Conservation (phyloP, 2,797 vertebrate species). For the Acridotheres tristis region DNA sequence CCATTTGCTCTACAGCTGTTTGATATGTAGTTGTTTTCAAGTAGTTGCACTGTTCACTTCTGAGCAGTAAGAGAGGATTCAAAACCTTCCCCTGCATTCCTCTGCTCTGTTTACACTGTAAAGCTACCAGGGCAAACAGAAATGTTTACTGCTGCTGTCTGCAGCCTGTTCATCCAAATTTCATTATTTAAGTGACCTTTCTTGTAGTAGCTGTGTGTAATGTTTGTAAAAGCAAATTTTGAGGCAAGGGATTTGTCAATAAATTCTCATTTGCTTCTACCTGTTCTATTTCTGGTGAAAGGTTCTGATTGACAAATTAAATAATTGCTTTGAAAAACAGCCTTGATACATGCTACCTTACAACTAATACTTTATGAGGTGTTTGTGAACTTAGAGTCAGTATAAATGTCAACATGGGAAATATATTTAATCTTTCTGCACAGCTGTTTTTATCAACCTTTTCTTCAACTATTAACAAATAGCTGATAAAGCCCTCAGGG, state of each 20-base stretch:
- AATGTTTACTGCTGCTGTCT: neutral
- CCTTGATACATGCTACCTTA: neutral
- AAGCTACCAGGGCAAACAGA: neutral
- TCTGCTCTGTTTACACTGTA: neutral
- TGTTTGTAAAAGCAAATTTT: conserved; percentile 4
- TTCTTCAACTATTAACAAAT: conserved; percentile 58
- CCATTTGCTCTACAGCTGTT: neutral
- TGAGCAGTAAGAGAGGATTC: neutral
- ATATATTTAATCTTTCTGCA: conserved; percentile 31
- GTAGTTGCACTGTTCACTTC: neutral
- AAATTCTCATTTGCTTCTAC: conserved; percentile 31
- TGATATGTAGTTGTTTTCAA: rapidly evolving
- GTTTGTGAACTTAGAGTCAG: conserved; percentile 20
- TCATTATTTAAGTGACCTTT: neutral
- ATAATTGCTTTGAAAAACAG: neutral
- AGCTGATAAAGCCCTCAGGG: conserved; percentile 35
- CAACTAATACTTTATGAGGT: conserved; percentile 1
- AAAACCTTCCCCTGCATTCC: neutral
- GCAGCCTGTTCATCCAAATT: neutral
- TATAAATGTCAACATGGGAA: conserved; percentile 17
- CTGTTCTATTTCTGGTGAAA: conserved; percentile 20
- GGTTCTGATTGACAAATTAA: conserved; percentile 14
- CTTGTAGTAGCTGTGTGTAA: neutral
- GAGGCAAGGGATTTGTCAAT: neutral
- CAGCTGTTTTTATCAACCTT: conserved; percentile 42